Percentiles rank a stretch among this genome's conserved stretches.
Evolutionary conservation across 1,140 invertebrate genomes (phyloP).

Genomic region (Sarcophaga bullata): DNA sequence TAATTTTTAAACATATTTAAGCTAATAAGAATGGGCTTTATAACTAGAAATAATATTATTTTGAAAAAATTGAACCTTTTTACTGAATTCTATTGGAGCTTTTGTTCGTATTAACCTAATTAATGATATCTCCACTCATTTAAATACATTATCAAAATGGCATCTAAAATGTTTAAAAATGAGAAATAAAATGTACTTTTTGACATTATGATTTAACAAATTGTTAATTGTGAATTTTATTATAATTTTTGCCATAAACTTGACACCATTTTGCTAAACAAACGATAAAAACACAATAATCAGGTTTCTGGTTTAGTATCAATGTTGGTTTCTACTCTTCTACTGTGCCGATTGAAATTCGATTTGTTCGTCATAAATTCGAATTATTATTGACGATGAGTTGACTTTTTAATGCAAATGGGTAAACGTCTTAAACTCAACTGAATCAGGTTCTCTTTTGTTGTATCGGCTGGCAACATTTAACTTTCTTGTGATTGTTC

Average conservation of each 20-base stretch:
- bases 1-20: too few relatives aligned
- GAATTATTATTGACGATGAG: constrained; percentile 3
- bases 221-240: constrained; percentile 6
- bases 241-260: background rate
- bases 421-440: background rate
- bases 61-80: too few relatives aligned
- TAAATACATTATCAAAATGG: too few relatives aligned
- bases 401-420: background rate
- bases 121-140: too few relatives aligned
- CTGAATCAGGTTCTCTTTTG: constrained; percentile 12
- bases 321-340: background rate
- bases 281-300: background rate
- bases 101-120: too few relatives aligned
- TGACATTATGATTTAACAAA: background rate
- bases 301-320: background rate
- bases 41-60: too few relatives aligned
- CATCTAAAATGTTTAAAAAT: too few relatives aligned
- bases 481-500: background rate
- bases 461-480: background rate
- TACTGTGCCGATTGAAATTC: background rate
- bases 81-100: too few relatives aligned
- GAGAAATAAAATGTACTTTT: background rate
- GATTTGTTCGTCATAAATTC: background rate
- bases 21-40: too few relatives aligned
- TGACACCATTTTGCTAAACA: constrained; percentile 13